Percentiles rank a stretch among this genome's conserved stretches.
These are phyloP conservation scores for Triplophysa rosa DNA, from an alignment of 2,113 vertebrate species.

Conservation along the genomic window DNA sequence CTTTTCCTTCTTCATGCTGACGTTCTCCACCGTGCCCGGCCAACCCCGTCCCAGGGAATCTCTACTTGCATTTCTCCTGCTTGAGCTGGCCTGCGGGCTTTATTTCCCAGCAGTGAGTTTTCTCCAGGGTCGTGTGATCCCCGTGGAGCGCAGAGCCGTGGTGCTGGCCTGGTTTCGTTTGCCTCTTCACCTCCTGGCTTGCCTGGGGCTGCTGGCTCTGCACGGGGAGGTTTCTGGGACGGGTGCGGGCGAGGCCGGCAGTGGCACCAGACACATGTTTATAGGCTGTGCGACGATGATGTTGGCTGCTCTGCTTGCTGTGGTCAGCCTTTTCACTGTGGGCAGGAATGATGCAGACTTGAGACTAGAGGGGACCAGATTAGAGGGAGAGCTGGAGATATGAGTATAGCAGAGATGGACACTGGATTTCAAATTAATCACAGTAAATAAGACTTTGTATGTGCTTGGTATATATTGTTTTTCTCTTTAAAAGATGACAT, in stretches of 20 bases:
- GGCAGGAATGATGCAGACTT: constrained; percentile 83
- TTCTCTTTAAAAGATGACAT: background rate
- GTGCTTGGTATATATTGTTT: background rate
- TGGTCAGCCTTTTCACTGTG: constrained; percentile 84
- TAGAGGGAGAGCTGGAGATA: constrained; percentile 67
- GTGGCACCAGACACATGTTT: constrained; percentile 89
- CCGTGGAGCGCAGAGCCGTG: constrained; percentile 80
- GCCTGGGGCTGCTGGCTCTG: constrained; percentile 84
- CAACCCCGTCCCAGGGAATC: constrained; percentile 85
- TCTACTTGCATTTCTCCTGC: constrained; percentile 87
- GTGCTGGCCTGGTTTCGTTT: constrained; percentile 90
- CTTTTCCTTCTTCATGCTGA: constrained; percentile 91
- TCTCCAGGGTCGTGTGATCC: constrained; percentile 85
- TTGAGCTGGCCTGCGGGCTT: constrained; percentile 87
- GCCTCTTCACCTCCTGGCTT: constrained; percentile 87
- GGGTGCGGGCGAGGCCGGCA: constrained; percentile 79
- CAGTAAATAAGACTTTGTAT: background rate
- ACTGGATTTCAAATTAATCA: background rate
- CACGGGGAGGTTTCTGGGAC: constrained; percentile 84
- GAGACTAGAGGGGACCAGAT: constrained; percentile 71
- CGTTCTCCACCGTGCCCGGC: constrained; percentile 85
- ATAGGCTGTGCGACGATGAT: constrained; percentile 82
- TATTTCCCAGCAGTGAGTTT: constrained; percentile 93
- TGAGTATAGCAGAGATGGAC: constrained; percentile 25
- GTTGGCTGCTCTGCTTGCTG: constrained; percentile 85